Evolutionary conservation across 2,113 vertebrate genomes (phyloP).

Genomic region (Ardeotis arabs): DNA sequence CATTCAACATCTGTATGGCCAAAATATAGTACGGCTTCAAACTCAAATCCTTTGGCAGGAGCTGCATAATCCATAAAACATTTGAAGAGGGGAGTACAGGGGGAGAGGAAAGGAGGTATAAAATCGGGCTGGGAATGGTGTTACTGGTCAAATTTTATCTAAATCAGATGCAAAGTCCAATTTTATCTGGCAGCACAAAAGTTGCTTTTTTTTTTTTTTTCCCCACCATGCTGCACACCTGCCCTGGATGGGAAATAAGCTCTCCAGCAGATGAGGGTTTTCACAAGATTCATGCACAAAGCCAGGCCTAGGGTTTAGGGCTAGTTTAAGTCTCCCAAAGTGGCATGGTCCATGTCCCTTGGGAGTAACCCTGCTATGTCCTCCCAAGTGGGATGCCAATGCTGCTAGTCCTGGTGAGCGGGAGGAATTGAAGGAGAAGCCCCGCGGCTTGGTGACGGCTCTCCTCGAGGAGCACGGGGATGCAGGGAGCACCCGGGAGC

Average conservation of each 20-base stretch:
- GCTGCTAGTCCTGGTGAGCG: neutral
- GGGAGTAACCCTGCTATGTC: neutral
- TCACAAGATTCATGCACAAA: neutral
- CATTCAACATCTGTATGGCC: constrained; percentile 42
- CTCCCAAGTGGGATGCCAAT: neutral
- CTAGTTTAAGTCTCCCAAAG: neutral
- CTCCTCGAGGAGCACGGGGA: rapidly evolving
- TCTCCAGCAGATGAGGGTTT: neutral
- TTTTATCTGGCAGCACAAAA: neutral
- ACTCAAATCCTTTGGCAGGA: constrained; percentile 35
- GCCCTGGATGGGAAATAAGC: neutral
- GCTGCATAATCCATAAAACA: constrained; percentile 30
- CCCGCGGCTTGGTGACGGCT: neutral
- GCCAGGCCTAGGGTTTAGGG: neutral
- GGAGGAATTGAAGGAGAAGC: neutral
- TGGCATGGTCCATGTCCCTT: rapidly evolving
- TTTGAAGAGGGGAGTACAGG: neutral
- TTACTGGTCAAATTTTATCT: constrained; percentile 1
- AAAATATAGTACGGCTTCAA: neutral
- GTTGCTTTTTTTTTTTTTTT: neutral
- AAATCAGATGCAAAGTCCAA: neutral
- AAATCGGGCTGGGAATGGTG: neutral
- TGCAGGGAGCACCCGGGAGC: neutral
- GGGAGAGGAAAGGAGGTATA: neutral
- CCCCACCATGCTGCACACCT: neutral